Evolutionary conservation across 2,113 vertebrate genomes (phyloP).

Genomic region (Tetrao urogallus): DNA sequence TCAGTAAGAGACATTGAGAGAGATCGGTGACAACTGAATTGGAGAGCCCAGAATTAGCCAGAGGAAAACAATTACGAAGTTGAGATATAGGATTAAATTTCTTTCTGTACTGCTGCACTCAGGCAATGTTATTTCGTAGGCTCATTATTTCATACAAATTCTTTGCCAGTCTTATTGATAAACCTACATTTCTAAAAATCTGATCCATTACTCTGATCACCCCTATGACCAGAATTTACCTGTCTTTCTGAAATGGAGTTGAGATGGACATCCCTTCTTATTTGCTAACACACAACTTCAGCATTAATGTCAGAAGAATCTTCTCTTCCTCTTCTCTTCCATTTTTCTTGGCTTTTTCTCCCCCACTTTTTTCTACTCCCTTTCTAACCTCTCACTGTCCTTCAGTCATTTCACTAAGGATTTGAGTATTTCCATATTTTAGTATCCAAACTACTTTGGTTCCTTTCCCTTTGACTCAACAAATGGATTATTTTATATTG

Average conservation of each 20-base stretch:
- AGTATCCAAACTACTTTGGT: background rate
- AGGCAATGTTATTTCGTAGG: accelerated
- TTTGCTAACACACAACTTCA: background rate
- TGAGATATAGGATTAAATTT: background rate
- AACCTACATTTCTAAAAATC: background rate
- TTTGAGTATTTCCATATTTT: background rate
- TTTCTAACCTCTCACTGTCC: background rate
- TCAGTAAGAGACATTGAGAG: background rate
- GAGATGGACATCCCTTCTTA: background rate
- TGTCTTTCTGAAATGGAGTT: background rate
- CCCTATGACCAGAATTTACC: background rate
- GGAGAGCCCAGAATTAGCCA: background rate
- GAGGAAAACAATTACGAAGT: background rate
- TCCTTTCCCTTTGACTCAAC: background rate
- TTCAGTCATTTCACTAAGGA: background rate
- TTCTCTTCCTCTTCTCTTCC: background rate
- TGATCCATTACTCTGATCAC: background rate
- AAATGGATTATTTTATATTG: background rate
- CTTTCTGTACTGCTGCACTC: accelerated
- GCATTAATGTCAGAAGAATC: background rate
- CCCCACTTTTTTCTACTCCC: background rate
- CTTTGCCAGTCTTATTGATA: background rate
- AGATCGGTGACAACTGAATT: background rate
- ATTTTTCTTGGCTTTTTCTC: background rate
- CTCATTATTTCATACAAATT: background rate